A percentile compares a stretch with the other conserved stretches of the same genome.
These are phyloP conservation scores for Cotesia chilonis DNA, from an alignment of 1,140 invertebrate genomes.

Conservation along the genomic window DNA sequence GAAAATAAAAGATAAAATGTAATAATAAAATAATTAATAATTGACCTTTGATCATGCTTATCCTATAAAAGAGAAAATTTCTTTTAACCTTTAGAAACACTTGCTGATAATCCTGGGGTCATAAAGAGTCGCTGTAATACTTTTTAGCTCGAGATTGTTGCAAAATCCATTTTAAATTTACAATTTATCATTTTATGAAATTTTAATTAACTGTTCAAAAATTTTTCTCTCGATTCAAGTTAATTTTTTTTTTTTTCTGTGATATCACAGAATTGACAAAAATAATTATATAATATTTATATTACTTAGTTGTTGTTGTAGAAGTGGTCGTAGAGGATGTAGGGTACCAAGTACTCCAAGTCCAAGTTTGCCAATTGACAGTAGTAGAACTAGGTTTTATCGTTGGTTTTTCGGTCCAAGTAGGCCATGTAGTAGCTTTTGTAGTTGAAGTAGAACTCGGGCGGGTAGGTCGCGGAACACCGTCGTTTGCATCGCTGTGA, in stretches of 20 bases:
- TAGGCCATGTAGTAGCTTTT: slow-evolving; percentile 58
- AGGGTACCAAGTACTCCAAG: slow-evolving; percentile 35
- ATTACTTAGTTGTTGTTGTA: slow-evolving; percentile 37
- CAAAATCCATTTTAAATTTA: too few relatives aligned
- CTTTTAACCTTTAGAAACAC: too few relatives aligned
- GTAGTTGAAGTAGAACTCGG: slow-evolving; percentile 51
- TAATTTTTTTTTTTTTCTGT: background rate
- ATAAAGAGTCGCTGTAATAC: too few relatives aligned
- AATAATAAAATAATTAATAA: too few relatives aligned
- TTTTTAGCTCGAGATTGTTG: too few relatives aligned
- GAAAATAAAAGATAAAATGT: too few relatives aligned
- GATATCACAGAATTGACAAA: background rate
- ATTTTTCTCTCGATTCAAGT: too few relatives aligned
- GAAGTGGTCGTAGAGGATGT: slow-evolving; percentile 39
- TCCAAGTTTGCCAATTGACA: slow-evolving; percentile 53
- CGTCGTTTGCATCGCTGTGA: slow-evolving; percentile 55
- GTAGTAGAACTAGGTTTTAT: slow-evolving; percentile 51
- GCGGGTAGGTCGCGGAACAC: slow-evolving; percentile 52
- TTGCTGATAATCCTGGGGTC: too few relatives aligned
- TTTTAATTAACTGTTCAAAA: too few relatives aligned
- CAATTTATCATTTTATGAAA: too few relatives aligned
- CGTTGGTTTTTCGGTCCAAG: slow-evolving; percentile 53
- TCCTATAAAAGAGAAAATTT: too few relatives aligned
- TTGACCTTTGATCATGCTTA: too few relatives aligned
- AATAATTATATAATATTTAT: background rate